Evolutionary conservation across 2,888 invertebrate species (phyloP), one percentile per base, ranked within the genome.

Genomic region (Nezara viridula): DNA sequence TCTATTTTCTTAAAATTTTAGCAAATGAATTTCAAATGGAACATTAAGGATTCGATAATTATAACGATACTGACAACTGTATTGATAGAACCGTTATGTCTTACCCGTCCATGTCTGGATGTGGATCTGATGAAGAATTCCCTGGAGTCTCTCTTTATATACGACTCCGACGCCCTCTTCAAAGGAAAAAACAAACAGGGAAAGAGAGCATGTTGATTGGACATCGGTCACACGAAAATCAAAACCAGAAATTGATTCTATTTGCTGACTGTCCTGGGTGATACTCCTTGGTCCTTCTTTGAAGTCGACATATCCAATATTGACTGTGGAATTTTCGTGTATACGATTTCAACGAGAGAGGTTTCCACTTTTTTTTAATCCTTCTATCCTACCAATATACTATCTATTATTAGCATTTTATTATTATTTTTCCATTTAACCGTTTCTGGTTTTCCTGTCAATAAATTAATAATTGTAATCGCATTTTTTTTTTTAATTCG

Each of bases 81-180:
- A 12, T 6, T 14, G 60, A 60, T 0, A 60, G 60, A 60, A 60
- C 5, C 16, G 60, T 10, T 27, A 60, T n/a, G 44, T 37, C 81
- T 81, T 81, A 81, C 81, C 81, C 81, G 44, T 81, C 81, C 81
- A 81, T 81, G 81, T 24, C 44, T 81, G 81, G 44, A 44, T 44
- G 19, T 81, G 81, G 44, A n/a, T 81, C 19, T 44, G 81, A 47
- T 47, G n/a, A 40, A 14, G 44, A 44, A 47, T 44, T 44, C 44
- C 44, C 47, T 73, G 66, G 37, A 37, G 32, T 37, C 37, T 6
- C 44, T 4, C n/a, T 81, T 81, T 81, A 81, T 81, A 81, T 81
- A 81, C 7, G 81, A 44, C 81, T 24, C 32, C 9, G 21, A 21
- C 32, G 66, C 66, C n/a, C 81, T 81, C 81, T 81, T 81, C 81